Conservation (phyloP, 2,888 invertebrate species). For the Eupithecia insigniata region DNA sequence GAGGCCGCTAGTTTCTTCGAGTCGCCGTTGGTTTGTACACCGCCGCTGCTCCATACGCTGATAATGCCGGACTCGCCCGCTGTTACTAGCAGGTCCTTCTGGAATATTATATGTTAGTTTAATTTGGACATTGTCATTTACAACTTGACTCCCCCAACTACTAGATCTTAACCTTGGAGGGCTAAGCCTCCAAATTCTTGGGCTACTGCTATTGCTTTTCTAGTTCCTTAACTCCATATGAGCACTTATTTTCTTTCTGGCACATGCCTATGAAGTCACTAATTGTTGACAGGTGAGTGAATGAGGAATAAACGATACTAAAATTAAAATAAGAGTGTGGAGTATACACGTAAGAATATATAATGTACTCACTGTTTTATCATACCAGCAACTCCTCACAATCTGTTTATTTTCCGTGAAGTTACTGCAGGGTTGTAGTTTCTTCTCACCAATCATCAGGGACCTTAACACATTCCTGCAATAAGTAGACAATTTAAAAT, state of each 20-base stretch:
- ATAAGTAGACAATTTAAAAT: slow-evolving; percentile 13
- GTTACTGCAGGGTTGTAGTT: slow-evolving; percentile 81
- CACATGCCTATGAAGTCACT: no score
- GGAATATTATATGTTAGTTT: slow-evolving; percentile 38
- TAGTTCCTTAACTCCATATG: no score
- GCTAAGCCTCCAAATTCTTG: neutral
- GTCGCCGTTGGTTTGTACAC: neutral
- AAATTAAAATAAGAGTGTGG: no score
- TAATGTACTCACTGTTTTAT: slow-evolving; percentile 83
- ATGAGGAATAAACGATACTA: no score
- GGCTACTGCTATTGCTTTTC: no score
- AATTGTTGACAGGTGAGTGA: no score
- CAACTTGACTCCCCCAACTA: neutral
- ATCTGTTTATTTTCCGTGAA: slow-evolving; percentile 87
- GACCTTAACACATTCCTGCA: slow-evolving; percentile 68
- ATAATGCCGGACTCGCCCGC: slow-evolving; percentile 89
- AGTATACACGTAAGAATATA: neutral
- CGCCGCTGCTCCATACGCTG: slow-evolving; percentile 84
- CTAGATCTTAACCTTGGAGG: neutral
- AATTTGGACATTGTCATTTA: neutral
- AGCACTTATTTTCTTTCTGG: no score
- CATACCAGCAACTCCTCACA: slow-evolving; percentile 87
- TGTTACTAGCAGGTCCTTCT: slow-evolving; percentile 87
- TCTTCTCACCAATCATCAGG: slow-evolving; percentile 70
- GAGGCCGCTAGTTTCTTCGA: slow-evolving; percentile 45